Conservation (phyloP, 2,888 invertebrate species). For the Chironomus tentans region DNA sequence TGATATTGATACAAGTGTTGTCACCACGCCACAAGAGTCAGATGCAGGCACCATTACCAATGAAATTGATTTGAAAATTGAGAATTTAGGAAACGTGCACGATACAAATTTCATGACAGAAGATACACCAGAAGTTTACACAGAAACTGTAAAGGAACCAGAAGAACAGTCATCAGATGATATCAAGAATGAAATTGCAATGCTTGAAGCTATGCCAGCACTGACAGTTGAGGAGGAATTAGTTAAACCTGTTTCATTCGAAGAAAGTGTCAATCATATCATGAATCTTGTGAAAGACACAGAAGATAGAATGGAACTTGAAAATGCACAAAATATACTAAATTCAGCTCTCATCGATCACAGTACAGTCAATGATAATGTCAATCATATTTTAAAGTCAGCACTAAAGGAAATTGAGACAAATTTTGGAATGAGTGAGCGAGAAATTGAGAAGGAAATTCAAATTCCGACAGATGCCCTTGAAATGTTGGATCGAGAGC, state of each 20-base stretch:
- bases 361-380: background rate
- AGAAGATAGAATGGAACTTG: background rate
- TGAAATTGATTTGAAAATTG: constrained; percentile 21
- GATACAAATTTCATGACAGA: constrained; percentile 4
- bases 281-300: constrained; percentile 4
- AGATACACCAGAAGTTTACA: background rate
- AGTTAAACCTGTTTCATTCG: background rate
- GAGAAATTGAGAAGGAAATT: background rate
- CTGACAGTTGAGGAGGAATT: background rate
- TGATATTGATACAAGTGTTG: background rate
- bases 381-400: background rate
- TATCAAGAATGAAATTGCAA: background rate
- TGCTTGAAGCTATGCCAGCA: background rate
- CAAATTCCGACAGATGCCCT: no score
- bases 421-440: background rate
- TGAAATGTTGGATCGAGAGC: background rate
- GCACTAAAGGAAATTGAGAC: background rate
- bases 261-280: constrained; percentile 3
- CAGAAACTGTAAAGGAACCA: background rate
- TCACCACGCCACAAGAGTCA: background rate
- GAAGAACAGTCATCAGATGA: background rate
- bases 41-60: background rate
- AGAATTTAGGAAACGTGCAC: constrained; percentile 3
- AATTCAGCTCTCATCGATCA: background rate
- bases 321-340: background rate